Conservation (phyloP, 2,888 invertebrate genomes). For the Aleiodes leptofemur region DNA sequence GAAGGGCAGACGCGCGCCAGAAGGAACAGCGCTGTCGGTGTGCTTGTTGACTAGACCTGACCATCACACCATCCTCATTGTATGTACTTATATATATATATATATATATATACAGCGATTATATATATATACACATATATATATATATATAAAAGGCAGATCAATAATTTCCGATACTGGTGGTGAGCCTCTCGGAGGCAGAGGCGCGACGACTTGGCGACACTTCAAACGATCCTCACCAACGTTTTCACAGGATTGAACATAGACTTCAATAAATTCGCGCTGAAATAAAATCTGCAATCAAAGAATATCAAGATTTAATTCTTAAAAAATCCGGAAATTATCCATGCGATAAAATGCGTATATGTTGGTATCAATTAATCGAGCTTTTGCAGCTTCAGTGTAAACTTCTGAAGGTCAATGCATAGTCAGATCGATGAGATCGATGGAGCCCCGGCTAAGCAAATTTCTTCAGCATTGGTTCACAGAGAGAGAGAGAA, state of each 20-base stretch:
- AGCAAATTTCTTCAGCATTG: constrained; percentile 30
- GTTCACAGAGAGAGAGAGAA: constrained; percentile 2
- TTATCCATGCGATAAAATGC: too few relatives aligned
- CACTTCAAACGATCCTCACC: constrained; percentile 16
- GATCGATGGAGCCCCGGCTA: constrained; percentile 35
- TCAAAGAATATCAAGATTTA: not conserved
- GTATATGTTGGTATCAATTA: constrained; percentile 3
- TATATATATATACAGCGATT: constrained; percentile 5
- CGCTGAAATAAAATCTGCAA: not conserved
- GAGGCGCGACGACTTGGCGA: constrained; percentile 35
- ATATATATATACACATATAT: constrained; percentile 44
- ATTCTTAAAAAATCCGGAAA: not conserved
- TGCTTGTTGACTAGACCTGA: constrained; percentile 58
- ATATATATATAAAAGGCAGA: constrained; percentile 60
- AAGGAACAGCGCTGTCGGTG: constrained; percentile 66
- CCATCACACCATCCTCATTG: constrained; percentile 53
- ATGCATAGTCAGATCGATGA: constrained; percentile 30
- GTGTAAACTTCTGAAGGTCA: constrained; percentile 29
- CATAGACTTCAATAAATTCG: not conserved
- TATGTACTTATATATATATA: constrained; percentile 38
- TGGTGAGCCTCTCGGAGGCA: constrained; percentile 41
- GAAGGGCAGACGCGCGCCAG: constrained; percentile 71
- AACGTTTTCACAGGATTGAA: not conserved
- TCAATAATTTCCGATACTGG: constrained; percentile 69
- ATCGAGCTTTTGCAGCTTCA: constrained; percentile 1